Evolutionary conservation across 2,113 vertebrate species (phyloP).

Genomic region (Chaenogobius annularis): DNA sequence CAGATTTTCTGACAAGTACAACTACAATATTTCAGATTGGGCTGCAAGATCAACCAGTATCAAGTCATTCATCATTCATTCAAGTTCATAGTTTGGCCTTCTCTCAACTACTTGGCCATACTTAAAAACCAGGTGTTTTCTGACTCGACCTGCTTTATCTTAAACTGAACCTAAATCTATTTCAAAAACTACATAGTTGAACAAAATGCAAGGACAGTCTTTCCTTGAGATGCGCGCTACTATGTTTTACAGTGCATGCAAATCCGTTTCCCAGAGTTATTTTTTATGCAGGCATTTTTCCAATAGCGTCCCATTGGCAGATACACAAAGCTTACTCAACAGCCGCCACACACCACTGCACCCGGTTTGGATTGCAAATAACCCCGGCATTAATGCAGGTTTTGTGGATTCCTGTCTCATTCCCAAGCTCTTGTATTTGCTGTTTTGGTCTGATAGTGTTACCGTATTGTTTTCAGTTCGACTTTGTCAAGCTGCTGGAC

Average conservation of each 20-base stretch:
- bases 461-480: constrained; percentile 80
- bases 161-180: neutral
- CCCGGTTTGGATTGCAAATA: constrained; percentile 9
- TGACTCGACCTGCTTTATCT: neutral
- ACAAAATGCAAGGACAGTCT: neutral
- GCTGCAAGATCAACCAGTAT: neutral
- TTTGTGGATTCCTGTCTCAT: neutral
- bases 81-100: neutral
- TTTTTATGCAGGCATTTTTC: constrained; percentile 23
- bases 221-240: neutral
- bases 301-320: constrained; percentile 12
- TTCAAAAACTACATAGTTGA: neutral
- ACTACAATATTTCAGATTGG: neutral
- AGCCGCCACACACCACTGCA: constrained; percentile 26
- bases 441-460: constrained; percentile 25
- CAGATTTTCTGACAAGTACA: no score
- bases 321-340: constrained; percentile 23
- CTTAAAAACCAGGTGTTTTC: neutral
- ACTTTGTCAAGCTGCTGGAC: constrained; percentile 97
- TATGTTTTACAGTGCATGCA: constrained; percentile 11
- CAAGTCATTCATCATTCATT: no score
- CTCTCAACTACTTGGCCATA: neutral
- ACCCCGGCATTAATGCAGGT: constrained; percentile 13
- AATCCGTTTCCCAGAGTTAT: neutral
- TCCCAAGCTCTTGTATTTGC: constrained; percentile 1